Percentiles rank a stretch among this genome's conserved stretches.
Conservation (phyloP, 2,113 vertebrate genomes). For the Malurus alboscapulatus region DNA sequence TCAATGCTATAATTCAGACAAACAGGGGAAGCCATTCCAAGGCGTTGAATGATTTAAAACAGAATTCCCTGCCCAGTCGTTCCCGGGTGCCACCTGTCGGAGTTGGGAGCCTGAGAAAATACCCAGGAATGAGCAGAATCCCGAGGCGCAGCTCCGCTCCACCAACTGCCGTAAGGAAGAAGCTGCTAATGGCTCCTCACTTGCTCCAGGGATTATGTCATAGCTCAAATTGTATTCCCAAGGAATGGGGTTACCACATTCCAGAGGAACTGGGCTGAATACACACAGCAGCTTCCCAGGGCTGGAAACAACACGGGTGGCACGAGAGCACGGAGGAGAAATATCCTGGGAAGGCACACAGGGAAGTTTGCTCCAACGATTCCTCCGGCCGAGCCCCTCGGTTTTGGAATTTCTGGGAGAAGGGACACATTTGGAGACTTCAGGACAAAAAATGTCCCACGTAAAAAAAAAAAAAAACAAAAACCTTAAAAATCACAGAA, state of each 20-base stretch:
- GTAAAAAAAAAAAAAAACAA: no score
- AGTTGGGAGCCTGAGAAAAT: slow-evolving; percentile 66
- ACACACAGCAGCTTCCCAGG: not conserved
- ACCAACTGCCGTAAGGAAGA: slow-evolving; percentile 69
- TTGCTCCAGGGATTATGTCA: slow-evolving; percentile 70
- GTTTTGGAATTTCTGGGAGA: not conserved
- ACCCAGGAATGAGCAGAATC: slow-evolving; percentile 71
- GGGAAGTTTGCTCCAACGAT: not conserved
- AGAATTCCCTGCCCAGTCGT: not conserved
- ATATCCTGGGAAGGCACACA: not conserved
- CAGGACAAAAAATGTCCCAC: not conserved
- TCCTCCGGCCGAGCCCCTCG: accelerated
- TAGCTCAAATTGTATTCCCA: slow-evolving; percentile 61
- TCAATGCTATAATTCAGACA: not conserved
- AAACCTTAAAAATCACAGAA: not conserved
- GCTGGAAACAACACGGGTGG: not conserved
- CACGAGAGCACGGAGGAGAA: not conserved
- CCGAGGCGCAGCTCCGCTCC: not conserved
- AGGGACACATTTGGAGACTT: not conserved
- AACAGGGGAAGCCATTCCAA: not conserved
- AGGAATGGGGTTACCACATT: slow-evolving; percentile 58
- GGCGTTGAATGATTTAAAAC: slow-evolving; percentile 59
- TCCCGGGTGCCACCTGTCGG: slow-evolving; percentile 55
- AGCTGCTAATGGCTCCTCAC: slow-evolving; percentile 71
- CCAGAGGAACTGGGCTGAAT: slow-evolving; percentile 20